phyloP scores from a whole-genome alignment of 2,113 vertebrate species.

The Mastomys natalensis region DNA sequence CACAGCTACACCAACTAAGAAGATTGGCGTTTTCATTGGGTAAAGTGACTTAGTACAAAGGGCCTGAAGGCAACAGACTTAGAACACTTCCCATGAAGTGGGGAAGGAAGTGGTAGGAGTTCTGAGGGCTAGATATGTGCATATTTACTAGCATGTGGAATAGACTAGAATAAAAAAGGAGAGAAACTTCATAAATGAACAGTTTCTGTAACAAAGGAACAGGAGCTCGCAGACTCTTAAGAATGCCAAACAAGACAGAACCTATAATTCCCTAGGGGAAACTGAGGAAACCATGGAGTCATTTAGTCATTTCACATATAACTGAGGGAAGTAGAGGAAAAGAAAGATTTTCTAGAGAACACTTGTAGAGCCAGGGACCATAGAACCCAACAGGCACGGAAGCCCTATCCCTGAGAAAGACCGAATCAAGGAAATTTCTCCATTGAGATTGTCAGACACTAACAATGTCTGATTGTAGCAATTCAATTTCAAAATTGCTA shows the following conservation, averaged over 20 bases:
- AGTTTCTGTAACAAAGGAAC: neutral
- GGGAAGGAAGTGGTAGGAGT: neutral
- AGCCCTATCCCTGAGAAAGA: neutral
- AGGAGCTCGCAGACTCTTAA: neutral
- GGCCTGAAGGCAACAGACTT: neutral
- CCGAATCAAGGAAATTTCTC: neutral
- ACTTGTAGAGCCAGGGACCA: neutral
- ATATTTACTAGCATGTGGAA: neutral
- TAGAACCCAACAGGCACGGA: neutral
- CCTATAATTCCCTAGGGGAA: neutral
- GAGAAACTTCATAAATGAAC: neutral
- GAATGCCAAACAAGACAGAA: neutral
- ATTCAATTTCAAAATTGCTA: slow-evolving; percentile 7
- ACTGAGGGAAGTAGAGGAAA: neutral
- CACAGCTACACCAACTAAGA: neutral
- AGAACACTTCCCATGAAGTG: neutral
- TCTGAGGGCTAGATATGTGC: neutral
- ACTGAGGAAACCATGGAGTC: neutral
- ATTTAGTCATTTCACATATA: neutral
- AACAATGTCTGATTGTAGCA: neutral
- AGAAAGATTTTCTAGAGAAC: neutral
- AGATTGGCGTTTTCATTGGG: neutral
- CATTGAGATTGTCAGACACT: neutral
- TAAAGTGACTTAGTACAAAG: neutral
- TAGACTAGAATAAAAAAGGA: neutral